Percentiles rank a stretch among this genome's conserved stretches.
phyloP scores from a whole-genome alignment of 2,113 vertebrate species.

The Paraplagusia blochii region DNA sequence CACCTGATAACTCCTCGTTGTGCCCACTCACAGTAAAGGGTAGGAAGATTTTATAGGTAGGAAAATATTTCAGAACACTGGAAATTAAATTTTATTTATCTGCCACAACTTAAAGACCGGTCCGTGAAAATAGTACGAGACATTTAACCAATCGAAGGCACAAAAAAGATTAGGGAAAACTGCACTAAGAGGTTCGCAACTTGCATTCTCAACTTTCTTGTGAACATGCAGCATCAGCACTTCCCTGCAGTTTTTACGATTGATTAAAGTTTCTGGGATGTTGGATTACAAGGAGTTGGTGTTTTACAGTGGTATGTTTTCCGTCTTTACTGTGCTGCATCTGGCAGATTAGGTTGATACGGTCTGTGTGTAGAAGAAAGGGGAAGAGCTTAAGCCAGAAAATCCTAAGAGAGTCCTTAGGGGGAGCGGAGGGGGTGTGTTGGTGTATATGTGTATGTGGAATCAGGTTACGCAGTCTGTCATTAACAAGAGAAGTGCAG shows the following conservation, averaged over 20 bases:
- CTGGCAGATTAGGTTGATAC: conserved; percentile 73
- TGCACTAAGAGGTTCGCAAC: no score
- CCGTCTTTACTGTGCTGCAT: conserved; percentile 75
- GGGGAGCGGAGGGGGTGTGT: conserved; percentile 11
- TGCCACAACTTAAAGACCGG: no score
- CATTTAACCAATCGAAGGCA: no score
- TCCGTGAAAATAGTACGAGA: no score
- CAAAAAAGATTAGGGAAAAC: no score
- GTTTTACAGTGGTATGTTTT: conserved; percentile 70
- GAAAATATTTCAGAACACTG: no score
- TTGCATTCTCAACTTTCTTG: no score
- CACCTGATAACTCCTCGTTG: no score
- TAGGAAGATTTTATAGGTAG: no score
- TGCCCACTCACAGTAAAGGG: no score
- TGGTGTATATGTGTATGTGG: conserved; percentile 50
- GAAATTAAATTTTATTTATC: no score
- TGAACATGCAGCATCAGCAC: no score
- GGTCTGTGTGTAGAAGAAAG: conserved; percentile 69
- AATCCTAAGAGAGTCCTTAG: conserved; percentile 38
- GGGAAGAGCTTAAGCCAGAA: conserved; percentile 54
- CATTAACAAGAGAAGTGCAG: conserved; percentile 73
- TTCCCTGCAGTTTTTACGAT: not conserved
- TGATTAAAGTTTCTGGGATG: not conserved
- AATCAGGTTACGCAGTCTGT: conserved; percentile 75
- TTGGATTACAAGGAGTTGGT: conserved; percentile 43